A percentile compares a stretch with the other conserved stretches of the same genome.
These are phyloP conservation scores for Dicerorhinus sumatrensis DNA, from an alignment of 2,113 vertebrate species.

Conservation along the genomic window DNA sequence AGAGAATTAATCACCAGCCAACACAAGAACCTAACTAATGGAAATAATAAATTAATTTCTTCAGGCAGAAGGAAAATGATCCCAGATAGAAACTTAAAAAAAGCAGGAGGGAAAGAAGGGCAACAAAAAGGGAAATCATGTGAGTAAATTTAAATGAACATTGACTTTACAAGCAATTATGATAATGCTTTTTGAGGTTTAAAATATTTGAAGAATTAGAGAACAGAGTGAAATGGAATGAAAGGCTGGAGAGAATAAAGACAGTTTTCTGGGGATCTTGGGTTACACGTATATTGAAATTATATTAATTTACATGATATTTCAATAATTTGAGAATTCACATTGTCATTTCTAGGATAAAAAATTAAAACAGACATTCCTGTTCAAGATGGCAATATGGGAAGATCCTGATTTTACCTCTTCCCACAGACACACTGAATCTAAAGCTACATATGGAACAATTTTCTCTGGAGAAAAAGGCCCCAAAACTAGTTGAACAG, in stretches of 20 bases:
- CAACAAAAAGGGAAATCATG: not conserved
- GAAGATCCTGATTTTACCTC: not conserved
- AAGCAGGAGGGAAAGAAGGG: not conserved
- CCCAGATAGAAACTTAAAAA: not conserved
- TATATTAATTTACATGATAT: not conserved
- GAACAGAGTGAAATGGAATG: not conserved
- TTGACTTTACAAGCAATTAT: not conserved
- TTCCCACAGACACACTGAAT: not conserved
- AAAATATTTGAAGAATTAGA: not conserved
- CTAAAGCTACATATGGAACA: not conserved
- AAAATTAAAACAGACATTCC: not conserved
- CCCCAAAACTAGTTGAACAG: not conserved
- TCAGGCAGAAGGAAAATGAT: not conserved
- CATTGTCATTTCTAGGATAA: not conserved
- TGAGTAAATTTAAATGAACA: not conserved
- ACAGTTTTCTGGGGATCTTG: not conserved
- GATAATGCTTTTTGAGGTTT: not conserved
- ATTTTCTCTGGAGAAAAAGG: not conserved
- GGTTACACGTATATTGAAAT: not conserved
- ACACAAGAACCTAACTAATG: not conserved
- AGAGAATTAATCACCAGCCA: not conserved
- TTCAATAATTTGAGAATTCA: not conserved
- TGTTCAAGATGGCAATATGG: not conserved
- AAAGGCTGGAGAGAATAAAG: not conserved
- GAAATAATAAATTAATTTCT: not conserved